Evolutionary conservation across 2,113 vertebrate genomes (phyloP).

Genomic region (Brevimyrus niger): DNA sequence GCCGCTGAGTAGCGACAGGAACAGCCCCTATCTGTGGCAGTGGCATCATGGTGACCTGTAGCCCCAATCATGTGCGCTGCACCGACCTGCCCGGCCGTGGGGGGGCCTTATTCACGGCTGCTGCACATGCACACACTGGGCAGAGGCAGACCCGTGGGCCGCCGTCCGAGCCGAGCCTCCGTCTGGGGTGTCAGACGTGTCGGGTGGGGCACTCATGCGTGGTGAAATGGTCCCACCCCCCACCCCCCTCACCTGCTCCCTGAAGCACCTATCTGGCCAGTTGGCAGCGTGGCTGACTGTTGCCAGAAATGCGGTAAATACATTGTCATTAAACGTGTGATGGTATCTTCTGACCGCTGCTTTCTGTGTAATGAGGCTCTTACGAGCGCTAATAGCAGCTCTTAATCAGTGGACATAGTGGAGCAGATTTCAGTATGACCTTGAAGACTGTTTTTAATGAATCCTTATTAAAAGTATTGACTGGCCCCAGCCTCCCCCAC

Average conservation of each 20-base stretch:
- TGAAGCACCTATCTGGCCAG: background rate
- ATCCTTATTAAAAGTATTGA: constrained; percentile 87
- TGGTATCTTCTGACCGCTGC: constrained; percentile 67
- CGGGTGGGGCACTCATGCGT: background rate
- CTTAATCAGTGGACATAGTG: constrained; percentile 88
- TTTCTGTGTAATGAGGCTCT: constrained; percentile 74
- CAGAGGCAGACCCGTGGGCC: background rate
- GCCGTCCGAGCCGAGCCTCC: background rate
- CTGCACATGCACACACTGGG: background rate
- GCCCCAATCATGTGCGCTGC: background rate
- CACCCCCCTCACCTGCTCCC: background rate
- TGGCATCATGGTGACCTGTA: background rate
- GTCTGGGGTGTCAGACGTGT: background rate
- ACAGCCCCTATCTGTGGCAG: background rate
- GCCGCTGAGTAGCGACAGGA: background rate
- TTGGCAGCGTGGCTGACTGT: constrained; percentile 10
- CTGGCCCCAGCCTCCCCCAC: constrained; percentile 40
- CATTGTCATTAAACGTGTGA: constrained; percentile 53
- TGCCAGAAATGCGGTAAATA: constrained; percentile 36
- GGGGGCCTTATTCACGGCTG: background rate
- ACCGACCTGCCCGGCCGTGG: background rate
- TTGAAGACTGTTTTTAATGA: constrained; percentile 83
- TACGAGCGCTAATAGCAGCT: constrained; percentile 82
- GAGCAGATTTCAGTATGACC: constrained; percentile 79
- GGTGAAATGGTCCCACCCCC: background rate